These are phyloP conservation scores for Lithosia quadra DNA, from an alignment of 2,888 invertebrate species.

Conservation along the genomic window DNA sequence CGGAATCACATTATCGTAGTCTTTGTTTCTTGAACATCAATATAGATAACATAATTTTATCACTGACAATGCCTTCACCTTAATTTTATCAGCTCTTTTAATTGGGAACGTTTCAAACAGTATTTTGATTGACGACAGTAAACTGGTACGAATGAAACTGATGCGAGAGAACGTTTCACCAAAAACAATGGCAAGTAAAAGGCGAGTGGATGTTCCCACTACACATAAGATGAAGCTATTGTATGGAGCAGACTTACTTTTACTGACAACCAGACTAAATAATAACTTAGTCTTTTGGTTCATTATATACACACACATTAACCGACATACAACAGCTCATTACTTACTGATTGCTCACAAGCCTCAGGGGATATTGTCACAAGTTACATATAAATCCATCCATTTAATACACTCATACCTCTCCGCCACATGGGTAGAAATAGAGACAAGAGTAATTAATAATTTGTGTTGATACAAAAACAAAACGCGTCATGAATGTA, in stretches of 20 bases:
- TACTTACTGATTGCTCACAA: conserved; percentile 19
- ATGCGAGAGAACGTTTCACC: conserved; percentile 52
- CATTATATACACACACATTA: conserved; percentile 53
- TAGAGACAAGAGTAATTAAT: neutral
- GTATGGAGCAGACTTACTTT: conserved; percentile 70
- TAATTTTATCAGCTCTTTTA: conserved; percentile 14
- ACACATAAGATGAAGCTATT: conserved; percentile 63
- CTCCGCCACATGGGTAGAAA: neutral
- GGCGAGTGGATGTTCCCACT: conserved; percentile 72
- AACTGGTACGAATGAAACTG: conserved; percentile 48
- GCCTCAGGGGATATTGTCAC: neutral
- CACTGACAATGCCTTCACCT: conserved; percentile 16
- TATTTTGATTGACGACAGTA: conserved; percentile 32
- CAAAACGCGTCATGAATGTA: conserved; percentile 8
- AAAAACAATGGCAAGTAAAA: conserved; percentile 77
- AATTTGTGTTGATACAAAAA: neutral
- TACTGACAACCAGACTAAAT: conserved; percentile 66
- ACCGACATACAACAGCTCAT: conserved; percentile 37
- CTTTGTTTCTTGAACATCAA: conserved; percentile 40
- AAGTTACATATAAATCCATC: neutral
- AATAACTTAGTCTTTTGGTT: conserved; percentile 60
- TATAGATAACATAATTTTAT: conserved; percentile 26
- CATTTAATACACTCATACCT: neutral
- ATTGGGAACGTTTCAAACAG: conserved; percentile 25
- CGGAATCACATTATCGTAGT: conserved; percentile 49